Base-by-base conservation (phyloP, 2,797 vertebrate species). In the Mionectes olivaceus region DNA sequence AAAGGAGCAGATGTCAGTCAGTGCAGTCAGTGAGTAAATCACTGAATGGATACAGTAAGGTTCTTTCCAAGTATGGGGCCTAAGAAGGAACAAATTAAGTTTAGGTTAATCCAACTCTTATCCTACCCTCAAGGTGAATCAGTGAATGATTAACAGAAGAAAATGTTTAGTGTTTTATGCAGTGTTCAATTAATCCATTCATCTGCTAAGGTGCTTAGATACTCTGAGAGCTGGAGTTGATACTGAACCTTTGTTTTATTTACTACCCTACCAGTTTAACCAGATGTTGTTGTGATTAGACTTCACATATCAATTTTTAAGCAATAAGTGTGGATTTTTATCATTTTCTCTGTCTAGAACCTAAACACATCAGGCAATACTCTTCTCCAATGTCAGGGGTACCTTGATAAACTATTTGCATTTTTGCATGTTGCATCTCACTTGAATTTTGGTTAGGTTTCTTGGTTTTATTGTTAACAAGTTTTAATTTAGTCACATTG, bases 151-250 rank as follows among this genome's bases (percentile, higher is more conserved):
- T 95, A 96, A 91, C 80, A 82, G 63, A 86, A 94, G 88, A 96
- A 86, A 96, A 94, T 70, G 80, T 88, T 96, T 85, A 70, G 67
- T 70, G 86, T 76, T 90, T 93, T 82, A 91, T 89, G 60, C 80
- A 79, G 35, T 70, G 80, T 91, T 96, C 94, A 94, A 94, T 94
- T 91, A 96, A 95, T 94, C 88, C 76, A 95, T 95, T 96, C 82
- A 92, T 94, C 82, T 95, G 76, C 71, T 91, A 46, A 88, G 67
- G 82, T 95, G 91, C 86, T 96, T 77, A 91, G 73, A 88, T 70
- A 69, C 52, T 90, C 67, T 64, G 60, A 88, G 59, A 56, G 76
- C 61, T 91, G 47, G 15, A 90, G 52, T 25, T 93, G 37, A 84
- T 86, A 87, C 13, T 68, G 74, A 94, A 90, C 12, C 37, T 7